Evolutionary conservation across 2,797 vertebrate genomes (phyloP), one percentile per base, ranked within the genome.

Genomic region (Limnodromus scolopaceus): DNA sequence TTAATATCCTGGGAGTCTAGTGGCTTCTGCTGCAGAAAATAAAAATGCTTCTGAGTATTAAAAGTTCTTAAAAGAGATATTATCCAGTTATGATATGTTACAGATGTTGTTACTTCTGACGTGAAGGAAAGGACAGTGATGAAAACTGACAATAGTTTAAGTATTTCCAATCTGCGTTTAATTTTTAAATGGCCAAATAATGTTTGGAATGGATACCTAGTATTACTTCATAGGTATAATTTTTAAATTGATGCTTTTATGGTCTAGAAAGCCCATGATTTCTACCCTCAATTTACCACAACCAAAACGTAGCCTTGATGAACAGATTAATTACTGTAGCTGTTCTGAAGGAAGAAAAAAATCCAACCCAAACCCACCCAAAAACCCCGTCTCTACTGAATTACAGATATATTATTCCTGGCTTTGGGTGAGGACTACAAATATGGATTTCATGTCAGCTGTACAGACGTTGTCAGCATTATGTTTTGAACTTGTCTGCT

Each of bases 401-500:
- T 83, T 87, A 65, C n/a, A 89, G 27, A 82, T 23, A 16, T 46
- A 28, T 34, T 80, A 16, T 78, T 60, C 36, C 15, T 43, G 17
- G 45, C 23, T 84, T 89, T 90, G 64, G 32, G 54, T 81, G 15
- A 89, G 10, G 55, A 41, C 28, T 63, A 57, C 28, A 41, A 63
- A 88, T 27, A 85, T 9, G 38, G 49, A 79, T 93, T 95, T 95
- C 43, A 49, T 65, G 60, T 80, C 92, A 89, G 45, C 79, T 87
- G 79, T 66, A 69, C 68, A 80, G 89, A 63, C 27, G 28, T 34
- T 92, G 49, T 92, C 82, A 89, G 54, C 66, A 68, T 19, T 71
- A 32, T 16, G 51, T 90, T 95, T 90, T 96, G 61, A 84, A 95
- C 49, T 87, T 95, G 69, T 66, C 92, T 87, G 51, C 51, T 96